Evolutionary conservation across 2,797 vertebrate genomes (phyloP), one percentile per base, ranked within the genome.

Genomic region (Bufotes viridis): DNA sequence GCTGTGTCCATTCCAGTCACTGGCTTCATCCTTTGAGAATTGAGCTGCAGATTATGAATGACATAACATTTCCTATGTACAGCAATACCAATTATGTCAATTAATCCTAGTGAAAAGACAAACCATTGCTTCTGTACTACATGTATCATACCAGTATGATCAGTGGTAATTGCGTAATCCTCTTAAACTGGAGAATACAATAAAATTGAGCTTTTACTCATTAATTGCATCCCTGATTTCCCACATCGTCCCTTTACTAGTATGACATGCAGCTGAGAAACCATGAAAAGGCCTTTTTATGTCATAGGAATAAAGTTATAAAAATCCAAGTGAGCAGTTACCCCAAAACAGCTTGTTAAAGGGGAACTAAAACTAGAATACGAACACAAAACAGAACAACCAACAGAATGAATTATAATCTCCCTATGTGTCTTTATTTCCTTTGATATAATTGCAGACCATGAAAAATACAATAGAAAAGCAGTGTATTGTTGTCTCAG

Each of bases 181-280:
- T 78, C 61, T 69, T 58, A 67, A 24, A 69, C 12, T 67, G 42
- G 42, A 17, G 79, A 3, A 67, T 81, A 9, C 17, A 26, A 42
- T 70, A 22, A 49, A 63, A 42, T 51, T 58, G 12, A 75, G 24
- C 14, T 9, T 34, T 49, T 49, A 24, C 22, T 42, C 78, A 53
- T 61, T 17, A 17, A 53, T 20, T 58, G 7, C 79, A 60, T 78
- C 49, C 42, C 82, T 87, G 65, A 76, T 83, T 82, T 72, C 7
- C 51, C 13, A 67, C 87, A 55, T 82, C 53, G 72, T 74, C 53
- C 29, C 29, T 3, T 76, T 76, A 53, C 51, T 55, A 22, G 11
- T 7, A 74, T 75, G 42, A 51, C 42, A 51, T 49, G 29, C 42
- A 22, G 10, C 17, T 75, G 26, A 42, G 14, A 42, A n/a, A 63